A percentile compares a stretch with the other conserved stretches of the same genome.
These are phyloP conservation scores for Emydocephalus ijimae DNA, from an alignment of 2,113 vertebrate genomes.

Conservation along the genomic window DNA sequence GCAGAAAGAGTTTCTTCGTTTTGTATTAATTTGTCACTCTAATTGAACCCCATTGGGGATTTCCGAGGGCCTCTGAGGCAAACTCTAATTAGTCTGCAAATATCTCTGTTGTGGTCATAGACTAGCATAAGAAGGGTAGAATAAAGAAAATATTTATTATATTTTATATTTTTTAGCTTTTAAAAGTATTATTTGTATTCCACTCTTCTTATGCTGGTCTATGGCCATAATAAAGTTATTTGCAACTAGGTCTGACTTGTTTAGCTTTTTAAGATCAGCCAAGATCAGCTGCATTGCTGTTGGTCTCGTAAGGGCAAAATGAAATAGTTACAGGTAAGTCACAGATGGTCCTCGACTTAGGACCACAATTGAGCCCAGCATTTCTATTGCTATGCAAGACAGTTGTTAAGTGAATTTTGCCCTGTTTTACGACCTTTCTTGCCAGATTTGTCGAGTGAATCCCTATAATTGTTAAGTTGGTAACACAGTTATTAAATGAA, in stretches of 20 bases:
- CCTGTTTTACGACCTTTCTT: not conserved
- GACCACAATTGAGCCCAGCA: too few relatives aligned
- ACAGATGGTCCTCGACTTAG: not conserved
- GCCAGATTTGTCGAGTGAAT: not conserved
- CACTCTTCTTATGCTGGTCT: not conserved
- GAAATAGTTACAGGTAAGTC: not conserved
- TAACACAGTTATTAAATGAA: not conserved
- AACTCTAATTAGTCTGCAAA: not conserved
- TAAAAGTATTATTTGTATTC: not conserved
- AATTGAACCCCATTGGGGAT: not conserved
- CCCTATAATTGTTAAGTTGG: not conserved
- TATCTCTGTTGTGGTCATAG: not conserved
- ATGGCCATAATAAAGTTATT: not conserved
- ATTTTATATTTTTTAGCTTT: not conserved
- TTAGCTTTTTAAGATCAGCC: not conserved
- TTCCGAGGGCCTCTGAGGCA: not conserved
- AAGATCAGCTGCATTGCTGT: not conserved
- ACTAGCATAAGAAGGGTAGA: not conserved
- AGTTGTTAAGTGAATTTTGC: not conserved
- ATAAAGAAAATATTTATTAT: not conserved
- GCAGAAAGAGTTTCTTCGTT: not conserved
- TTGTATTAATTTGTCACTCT: not conserved
- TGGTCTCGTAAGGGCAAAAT: not conserved
- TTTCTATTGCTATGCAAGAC: not conserved
- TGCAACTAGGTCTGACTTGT: not conserved